Percentiles rank a stretch among this genome's conserved stretches.
Conservation (phyloP, 1,140 invertebrate genomes). For the Penaeus vannamei region DNA sequence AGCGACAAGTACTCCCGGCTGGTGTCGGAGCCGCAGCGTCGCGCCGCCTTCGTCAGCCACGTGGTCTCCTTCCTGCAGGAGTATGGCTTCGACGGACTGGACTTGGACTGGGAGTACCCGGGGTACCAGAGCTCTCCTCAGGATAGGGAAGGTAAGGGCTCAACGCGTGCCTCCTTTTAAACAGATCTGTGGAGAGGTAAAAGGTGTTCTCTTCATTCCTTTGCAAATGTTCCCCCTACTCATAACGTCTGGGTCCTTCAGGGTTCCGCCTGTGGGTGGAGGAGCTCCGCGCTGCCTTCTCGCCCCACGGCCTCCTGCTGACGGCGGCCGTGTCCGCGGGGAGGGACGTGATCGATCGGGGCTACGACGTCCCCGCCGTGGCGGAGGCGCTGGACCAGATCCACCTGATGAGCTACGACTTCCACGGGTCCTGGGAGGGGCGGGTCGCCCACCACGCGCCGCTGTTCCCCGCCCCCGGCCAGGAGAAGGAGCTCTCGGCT, state of each 20-base stretch:
- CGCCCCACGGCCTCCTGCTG: conserved; percentile 80
- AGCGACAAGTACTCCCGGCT: conserved; percentile 86
- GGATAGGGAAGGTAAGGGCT: conserved; percentile 18
- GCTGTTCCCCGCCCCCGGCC: conserved; percentile 69
- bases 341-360: conserved; percentile 70
- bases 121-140: neutral
- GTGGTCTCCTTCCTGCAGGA: conserved; percentile 24
- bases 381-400: conserved; percentile 73
- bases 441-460: conserved; percentile 75
- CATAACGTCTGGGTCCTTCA: neutral
- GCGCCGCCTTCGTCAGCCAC: conserved; percentile 1
- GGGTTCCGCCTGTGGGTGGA: conserved; percentile 61
- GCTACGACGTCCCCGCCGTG: conserved; percentile 73
- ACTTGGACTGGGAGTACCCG: conserved; percentile 34
- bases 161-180: too few species aligned
- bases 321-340: conserved; percentile 76
- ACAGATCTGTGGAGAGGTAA: too few species aligned
- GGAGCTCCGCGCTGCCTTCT: conserved; percentile 81
- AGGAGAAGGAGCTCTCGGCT: conserved; percentile 72
- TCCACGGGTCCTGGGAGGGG: conserved; percentile 71
- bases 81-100: conserved; percentile 40
- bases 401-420: conserved; percentile 74
- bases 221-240: too few species aligned
- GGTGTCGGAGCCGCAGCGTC: conserved; percentile 71
- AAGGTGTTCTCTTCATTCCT: too few species aligned